phyloP scores from a whole-genome alignment of 1,140 invertebrate species.

The Popillia japonica region DNA sequence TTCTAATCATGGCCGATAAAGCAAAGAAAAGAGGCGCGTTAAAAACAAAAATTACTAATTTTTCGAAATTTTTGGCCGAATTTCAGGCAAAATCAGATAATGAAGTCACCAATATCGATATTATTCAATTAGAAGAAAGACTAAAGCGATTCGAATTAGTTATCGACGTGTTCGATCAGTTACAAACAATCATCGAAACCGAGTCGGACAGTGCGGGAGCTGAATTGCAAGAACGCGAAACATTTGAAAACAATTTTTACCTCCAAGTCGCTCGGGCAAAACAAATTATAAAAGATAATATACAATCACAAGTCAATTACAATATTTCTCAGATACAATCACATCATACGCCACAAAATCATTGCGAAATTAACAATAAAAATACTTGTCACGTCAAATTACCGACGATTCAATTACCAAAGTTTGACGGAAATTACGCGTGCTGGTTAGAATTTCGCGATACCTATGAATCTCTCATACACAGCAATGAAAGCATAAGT shows the following conservation, averaged over 20 bases:
- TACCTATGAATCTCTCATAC: constrained; percentile 45
- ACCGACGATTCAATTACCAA: constrained; percentile 45
- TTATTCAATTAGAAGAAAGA: too few relatives aligned
- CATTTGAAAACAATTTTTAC: neutral
- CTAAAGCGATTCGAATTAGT: too few relatives aligned
- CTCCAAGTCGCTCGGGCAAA: neutral
- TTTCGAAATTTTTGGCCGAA: neutral
- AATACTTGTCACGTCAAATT: constrained; percentile 13
- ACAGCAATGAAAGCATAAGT: constrained; percentile 43
- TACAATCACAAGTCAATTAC: neutral
- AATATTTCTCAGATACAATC: neutral
- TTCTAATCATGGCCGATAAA: neutral
- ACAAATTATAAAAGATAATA: neutral
- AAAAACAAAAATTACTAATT: neutral
- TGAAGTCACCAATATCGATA: too few relatives aligned
- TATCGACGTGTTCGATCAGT: neutral
- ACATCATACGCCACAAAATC: neutral
- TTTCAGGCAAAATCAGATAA: neutral
- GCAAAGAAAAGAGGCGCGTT: neutral
- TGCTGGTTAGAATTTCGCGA: constrained; percentile 50
- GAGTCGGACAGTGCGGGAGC: neutral
- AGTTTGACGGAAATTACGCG: constrained; percentile 46
- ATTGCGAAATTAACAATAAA: neutral
- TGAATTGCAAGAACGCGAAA: neutral
- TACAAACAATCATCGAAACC: neutral